Evolutionary conservation across 2,888 invertebrate species (phyloP).

Genomic region (Mythimna vitellina): DNA sequence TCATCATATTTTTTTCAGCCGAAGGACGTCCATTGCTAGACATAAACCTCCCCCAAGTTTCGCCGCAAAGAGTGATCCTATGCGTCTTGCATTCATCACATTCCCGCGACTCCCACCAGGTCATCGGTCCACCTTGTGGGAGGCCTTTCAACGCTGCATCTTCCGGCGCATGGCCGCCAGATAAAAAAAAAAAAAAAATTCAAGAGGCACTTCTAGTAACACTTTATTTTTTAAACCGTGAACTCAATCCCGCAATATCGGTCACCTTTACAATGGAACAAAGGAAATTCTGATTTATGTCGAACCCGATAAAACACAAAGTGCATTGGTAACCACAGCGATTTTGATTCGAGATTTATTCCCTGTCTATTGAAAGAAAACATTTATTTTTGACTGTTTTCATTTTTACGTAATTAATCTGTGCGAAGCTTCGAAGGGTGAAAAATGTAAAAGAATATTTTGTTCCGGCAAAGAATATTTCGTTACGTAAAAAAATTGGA

Average conservation of each 20-base stretch:
- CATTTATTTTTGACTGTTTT: slow-evolving; percentile 51
- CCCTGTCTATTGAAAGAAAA: slow-evolving; percentile 14
- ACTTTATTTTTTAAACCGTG: slow-evolving; percentile 6
- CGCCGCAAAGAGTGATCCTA: too few relatives aligned
- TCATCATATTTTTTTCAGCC: too few relatives aligned
- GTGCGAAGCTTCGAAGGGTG: slow-evolving; percentile 3
- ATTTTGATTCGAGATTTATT: slow-evolving; percentile 43
- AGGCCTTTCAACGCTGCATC: too few relatives aligned
- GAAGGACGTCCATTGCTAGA: too few relatives aligned
- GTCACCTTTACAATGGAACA: slow-evolving; percentile 43
- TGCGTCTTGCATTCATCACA: too few relatives aligned
- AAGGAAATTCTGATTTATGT: slow-evolving; percentile 50
- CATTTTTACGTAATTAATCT: slow-evolving; percentile 48
- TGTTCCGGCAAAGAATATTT: not conserved
- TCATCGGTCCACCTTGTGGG: too few relatives aligned
- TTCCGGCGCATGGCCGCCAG: too few relatives aligned
- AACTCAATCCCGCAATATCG: slow-evolving; percentile 30
- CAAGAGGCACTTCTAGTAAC: slow-evolving; percentile 35
- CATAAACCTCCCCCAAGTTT: too few relatives aligned
- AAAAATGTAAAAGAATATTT: not conserved
- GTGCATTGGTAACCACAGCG: slow-evolving; percentile 31
- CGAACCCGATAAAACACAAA: slow-evolving; percentile 43
- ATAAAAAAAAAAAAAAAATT: too few relatives aligned
- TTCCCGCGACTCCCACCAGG: too few relatives aligned
- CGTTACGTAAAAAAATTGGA: slow-evolving; percentile 14